Conservation (phyloP, 2,113 vertebrate species). For the Collichthys lucidus region DNA sequence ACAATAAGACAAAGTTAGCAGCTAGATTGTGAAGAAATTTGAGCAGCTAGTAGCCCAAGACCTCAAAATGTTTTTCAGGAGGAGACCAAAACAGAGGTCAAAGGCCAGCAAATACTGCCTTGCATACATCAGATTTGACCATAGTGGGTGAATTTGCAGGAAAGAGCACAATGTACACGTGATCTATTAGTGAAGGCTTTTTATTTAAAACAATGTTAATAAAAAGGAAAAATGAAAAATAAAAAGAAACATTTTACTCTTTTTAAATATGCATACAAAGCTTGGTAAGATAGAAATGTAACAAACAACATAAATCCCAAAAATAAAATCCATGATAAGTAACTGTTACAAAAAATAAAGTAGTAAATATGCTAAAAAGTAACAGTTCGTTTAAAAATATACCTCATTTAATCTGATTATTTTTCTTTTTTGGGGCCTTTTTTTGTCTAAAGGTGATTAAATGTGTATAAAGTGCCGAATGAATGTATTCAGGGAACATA, state of each 20-base stretch:
- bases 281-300: slow-evolving; percentile 70
- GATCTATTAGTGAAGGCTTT: slow-evolving; percentile 48
- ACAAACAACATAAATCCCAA: slow-evolving; percentile 65
- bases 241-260: slow-evolving; percentile 14
- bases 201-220: slow-evolving; percentile 73
- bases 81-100: background rate
- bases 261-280: slow-evolving; percentile 70
- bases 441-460: background rate
- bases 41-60: background rate
- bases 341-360: slow-evolving; percentile 35
- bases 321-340: slow-evolving; percentile 34
- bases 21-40: background rate
- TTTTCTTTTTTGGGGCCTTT: background rate
- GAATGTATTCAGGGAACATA: background rate
- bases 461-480: background rate
- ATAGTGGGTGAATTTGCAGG: background rate
- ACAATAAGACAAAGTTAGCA: background rate
- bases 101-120: background rate
- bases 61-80: background rate
- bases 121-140: background rate
- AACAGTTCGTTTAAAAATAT: slow-evolving; percentile 73
- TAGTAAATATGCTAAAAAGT: slow-evolving; percentile 56
- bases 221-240: slow-evolving; percentile 38
- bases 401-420: slow-evolving; percentile 21
- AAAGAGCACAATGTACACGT: slow-evolving; percentile 4